A percentile compares a stretch with the other conserved stretches of the same genome.
Evolutionary conservation across 2,888 invertebrate genomes (phyloP).

Genomic region (Leptinotarsa juncta): DNA sequence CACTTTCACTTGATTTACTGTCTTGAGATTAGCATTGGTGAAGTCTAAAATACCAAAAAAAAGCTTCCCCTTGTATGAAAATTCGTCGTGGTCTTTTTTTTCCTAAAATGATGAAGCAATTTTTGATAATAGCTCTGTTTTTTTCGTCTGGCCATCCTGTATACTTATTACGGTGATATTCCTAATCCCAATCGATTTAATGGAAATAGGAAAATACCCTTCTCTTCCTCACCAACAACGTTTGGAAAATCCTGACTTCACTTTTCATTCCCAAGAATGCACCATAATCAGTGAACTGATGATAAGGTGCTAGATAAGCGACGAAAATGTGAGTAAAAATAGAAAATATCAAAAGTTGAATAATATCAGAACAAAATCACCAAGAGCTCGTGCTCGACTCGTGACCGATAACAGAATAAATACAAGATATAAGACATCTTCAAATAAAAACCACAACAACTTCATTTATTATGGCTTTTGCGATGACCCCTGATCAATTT

Average conservation of each 20-base stretch:
- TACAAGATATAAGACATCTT: background rate
- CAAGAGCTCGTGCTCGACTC: background rate
- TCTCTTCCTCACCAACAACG: no score
- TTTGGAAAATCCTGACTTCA: background rate
- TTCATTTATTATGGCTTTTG: conserved; percentile 1
- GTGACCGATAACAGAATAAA: conserved; percentile 3
- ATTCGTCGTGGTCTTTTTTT: no score
- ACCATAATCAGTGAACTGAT: background rate
- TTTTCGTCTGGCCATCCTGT: no score
- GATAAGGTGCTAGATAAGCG: background rate
- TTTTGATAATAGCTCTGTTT: no score
- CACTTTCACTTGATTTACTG: no score
- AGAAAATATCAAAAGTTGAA: background rate
- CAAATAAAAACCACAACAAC: conserved; percentile 13
- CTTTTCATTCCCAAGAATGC: background rate
- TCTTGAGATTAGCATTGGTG: no score
- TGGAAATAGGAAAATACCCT: no score
- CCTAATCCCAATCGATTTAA: no score
- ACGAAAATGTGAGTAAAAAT: background rate
- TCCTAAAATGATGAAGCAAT: no score
- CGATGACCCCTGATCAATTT: background rate
- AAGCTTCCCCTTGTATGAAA: no score
- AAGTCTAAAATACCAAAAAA: no score
- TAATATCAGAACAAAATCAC: background rate
- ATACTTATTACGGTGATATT: no score